A percentile compares a stretch with the other conserved stretches of the same genome.
phyloP scores from a whole-genome alignment of 1,140 invertebrate genomes.

The Neodiprion pinetum region DNA sequence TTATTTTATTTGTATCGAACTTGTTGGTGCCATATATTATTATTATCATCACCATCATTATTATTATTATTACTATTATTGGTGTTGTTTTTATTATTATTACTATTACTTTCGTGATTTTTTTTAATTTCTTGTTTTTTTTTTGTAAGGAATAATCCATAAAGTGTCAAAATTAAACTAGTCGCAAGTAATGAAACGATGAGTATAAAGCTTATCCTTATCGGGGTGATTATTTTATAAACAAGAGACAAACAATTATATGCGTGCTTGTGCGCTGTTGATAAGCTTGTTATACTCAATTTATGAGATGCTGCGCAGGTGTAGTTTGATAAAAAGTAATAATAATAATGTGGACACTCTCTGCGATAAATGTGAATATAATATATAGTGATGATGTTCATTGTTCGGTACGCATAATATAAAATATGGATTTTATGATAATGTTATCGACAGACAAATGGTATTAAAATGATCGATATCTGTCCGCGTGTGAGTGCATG shows the following conservation, averaged over 20 bases:
- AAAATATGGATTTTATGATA: background rate
- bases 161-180: conserved; percentile 57
- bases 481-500: background rate
- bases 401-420: background rate
- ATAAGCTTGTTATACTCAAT: background rate
- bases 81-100: background rate
- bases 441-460: too few species aligned
- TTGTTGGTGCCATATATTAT: conserved; percentile 11
- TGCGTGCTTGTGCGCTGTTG: conserved; percentile 14
- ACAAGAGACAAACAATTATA: conserved; percentile 6
- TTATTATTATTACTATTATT: background rate
- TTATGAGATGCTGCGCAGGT: background rate
- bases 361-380: background rate
- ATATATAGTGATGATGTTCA: background rate
- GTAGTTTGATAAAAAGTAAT: background rate
- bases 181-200: conserved; percentile 45
- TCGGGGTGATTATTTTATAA: conserved; percentile 39
- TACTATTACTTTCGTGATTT: background rate
- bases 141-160: conserved; percentile 38
- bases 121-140: background rate
- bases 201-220: conserved; percentile 50
- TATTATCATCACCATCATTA: background rate
- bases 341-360: background rate
- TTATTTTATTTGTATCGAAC: conserved; percentile 10
- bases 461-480: background rate